A percentile compares a stretch with the other conserved stretches of the same genome.
These are phyloP conservation scores for Nematostella vectensis DNA, from an alignment of 92 coral and sea anemone genomes.

Conservation along the genomic window DNA sequence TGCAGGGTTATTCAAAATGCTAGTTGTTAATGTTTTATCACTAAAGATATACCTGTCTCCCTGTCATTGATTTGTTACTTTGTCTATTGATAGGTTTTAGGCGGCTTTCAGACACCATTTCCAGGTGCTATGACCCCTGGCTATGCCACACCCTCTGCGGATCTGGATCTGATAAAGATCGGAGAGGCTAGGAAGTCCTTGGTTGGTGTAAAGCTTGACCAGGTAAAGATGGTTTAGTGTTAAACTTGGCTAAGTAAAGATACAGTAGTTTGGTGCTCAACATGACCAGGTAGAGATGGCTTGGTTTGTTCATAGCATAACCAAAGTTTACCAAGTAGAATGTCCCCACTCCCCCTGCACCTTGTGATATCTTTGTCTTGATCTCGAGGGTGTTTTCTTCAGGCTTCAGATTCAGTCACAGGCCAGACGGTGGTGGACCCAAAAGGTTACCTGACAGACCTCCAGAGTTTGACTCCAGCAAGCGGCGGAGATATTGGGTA, in stretches of 20 bases:
- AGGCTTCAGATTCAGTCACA: conserved; percentile 96
- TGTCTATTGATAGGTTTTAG: no score
- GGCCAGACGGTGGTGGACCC: conserved; percentile 99
- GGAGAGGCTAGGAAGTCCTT: conserved; percentile 96
- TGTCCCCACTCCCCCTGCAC: no score
- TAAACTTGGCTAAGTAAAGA: not conserved
- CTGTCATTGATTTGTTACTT: no score
- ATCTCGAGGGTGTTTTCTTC: no score
- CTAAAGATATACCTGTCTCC: no score
- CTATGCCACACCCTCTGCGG: conserved; percentile 87
- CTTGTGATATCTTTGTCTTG: no score
- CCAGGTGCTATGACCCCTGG: conserved; percentile 90
- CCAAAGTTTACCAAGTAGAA: not conserved
- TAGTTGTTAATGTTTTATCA: no score
- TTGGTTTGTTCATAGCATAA: conserved; percentile 1
- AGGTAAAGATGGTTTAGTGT: no score
- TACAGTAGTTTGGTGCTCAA: not conserved
- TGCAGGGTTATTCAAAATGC: no score
- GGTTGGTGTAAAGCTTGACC: conserved; percentile 96
- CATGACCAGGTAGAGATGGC: no score
- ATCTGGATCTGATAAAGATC: conserved; percentile 89
- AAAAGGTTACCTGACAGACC: conserved; percentile 88
- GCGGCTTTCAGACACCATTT: conserved; percentile 93
- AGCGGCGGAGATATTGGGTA: conserved; percentile 98
- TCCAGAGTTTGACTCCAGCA: conserved; percentile 86